Base-by-base conservation (phyloP, 1,140 invertebrate species). In the Neodiprion lecontei region DNA sequence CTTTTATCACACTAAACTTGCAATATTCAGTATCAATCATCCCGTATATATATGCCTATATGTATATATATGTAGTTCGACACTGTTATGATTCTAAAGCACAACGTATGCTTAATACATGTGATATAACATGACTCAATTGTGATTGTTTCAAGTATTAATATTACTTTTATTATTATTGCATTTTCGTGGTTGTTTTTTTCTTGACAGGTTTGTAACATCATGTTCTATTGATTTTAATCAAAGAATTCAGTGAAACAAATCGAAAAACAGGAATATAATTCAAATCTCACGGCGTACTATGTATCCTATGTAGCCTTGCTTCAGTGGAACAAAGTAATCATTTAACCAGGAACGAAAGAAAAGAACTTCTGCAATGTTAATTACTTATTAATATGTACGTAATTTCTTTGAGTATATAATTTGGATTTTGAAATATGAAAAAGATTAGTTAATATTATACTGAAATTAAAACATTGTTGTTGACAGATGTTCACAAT, bases 401-500 rank as follows among this genome's bases (percentile, higher is more conserved):
- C 9, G n/a, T 61, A 61, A 61, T 61, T 17, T 9, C 53, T 4
- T 5, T 61, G 53, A 61, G 53, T 61, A 61, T 53, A 21, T 40
- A 40, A 40, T 40, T 14, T 61, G 67, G 12, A 47, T 69, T 21
- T 17, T 65, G 40, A 67, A 50, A 68, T 47, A 28, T 5, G 23
- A 69, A 48, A 49, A 69, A 14, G 67, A 14, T 10, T 65, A 72
- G 23, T 48, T 61, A 75, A 72, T 76, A 28, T 79, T 67, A 48
- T 70, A 77, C n/a, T 74, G 28, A 69, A 73, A 69, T 72, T 61
- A 71, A 76, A 76, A 74, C 70, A 80, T 48, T 72, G 79, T 80
- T 79, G 79, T 83, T 84, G 77, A 82, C 76, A 78, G 76, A 74
- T 76, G 79, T 72, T 74, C 40, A 78, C 78, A 79, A 80, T 74